Evolutionary conservation across 2,797 vertebrate genomes (phyloP).

Genomic region (Taeniopygia guttata): DNA sequence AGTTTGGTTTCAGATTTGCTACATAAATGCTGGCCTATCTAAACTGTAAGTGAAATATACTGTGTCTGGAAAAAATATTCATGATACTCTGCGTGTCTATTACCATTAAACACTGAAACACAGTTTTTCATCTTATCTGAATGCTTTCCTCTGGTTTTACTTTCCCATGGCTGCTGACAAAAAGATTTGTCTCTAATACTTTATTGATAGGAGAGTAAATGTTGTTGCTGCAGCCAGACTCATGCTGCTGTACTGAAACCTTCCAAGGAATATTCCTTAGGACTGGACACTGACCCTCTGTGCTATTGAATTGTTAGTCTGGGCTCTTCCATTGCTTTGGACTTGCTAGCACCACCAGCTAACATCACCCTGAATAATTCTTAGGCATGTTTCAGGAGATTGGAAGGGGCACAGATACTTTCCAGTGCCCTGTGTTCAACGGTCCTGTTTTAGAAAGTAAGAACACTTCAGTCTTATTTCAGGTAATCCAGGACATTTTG

Average conservation of each 20-base stretch:
- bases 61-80: background rate
- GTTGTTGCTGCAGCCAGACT: background rate
- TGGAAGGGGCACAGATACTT: background rate
- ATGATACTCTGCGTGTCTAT: conserved; percentile 1
- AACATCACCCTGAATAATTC: background rate
- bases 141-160: background rate
- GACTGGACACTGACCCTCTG: background rate
- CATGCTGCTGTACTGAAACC: background rate
- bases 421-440: background rate
- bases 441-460: background rate
- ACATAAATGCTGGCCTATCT: background rate
- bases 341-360: background rate
- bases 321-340: background rate
- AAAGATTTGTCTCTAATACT: background rate
- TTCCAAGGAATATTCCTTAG: background rate
- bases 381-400: background rate
- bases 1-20: conserved; percentile 40
- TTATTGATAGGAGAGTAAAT: background rate
- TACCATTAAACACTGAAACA: background rate
- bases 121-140: background rate
- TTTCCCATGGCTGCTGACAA: background rate
- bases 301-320: background rate
- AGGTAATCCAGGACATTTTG: background rate
- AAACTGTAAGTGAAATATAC: conserved; percentile 23
- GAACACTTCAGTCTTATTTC: background rate